Base-by-base conservation (phyloP, 2,113 vertebrate genomes). In the Addax nasomaculatus region DNA sequence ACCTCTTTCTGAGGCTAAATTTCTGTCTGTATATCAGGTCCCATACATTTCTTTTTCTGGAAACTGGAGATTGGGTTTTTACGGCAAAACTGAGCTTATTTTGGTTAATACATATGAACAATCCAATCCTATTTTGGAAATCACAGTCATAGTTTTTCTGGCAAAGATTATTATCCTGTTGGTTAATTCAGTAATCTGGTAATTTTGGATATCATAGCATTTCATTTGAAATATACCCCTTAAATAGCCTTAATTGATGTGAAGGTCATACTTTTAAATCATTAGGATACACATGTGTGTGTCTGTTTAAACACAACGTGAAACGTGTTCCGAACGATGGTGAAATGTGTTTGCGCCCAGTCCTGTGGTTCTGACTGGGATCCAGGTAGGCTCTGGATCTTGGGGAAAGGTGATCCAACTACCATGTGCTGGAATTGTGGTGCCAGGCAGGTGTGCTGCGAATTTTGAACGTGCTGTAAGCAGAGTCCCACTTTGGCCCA, bases 211-310 rank as follows among this genome's bases (percentile, higher is more conserved):
- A 98, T 97, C 97, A 98, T 97, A 93, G 97, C 81, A 80, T 97
- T 98, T 98, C 97, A 98, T 97, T 98, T 98, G 98, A 98, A 96
- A 98, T 95, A 97, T 92, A 86, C 95, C 98, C 98, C 92, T 98
- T 98, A 97, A 97, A 97, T 98, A 98, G 98, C 98, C 98, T 99
- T 99, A 98, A 98, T 55, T 96, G 98, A 97, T 97, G 97, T 97
- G 98, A 93, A 98, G 95, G 87, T 98, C 96, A 97, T 96, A 96
- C 85, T 97, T 98, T 96, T 96, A 97, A 97, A 78, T 36, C 70
- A 33, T 12, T n/a, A 84, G 84, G 45, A 9, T 70, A 53, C 57
- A 57, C 53, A 5, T 16, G 64, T 47, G 83, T 93, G 94, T 81
- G 76, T 47, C 19, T 85, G n/a, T 97, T 97, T 97, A 64, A 90